Percentiles rank a stretch among this genome's conserved stretches.
Evolutionary conservation across 2,113 vertebrate genomes (phyloP).

Genomic region (Oplegnathus fasciatus): DNA sequence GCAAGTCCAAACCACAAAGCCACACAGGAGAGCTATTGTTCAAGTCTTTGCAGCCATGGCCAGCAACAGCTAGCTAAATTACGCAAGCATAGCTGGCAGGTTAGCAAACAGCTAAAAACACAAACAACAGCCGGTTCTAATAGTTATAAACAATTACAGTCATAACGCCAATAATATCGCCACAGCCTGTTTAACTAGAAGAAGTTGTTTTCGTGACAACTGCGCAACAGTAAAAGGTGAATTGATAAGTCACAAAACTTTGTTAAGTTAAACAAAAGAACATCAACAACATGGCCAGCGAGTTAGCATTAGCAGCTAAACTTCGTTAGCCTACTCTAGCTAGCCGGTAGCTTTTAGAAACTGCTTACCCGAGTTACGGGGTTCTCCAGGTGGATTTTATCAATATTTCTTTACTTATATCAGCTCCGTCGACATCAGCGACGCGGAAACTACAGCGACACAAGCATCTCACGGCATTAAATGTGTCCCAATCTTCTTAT

Average conservation of each 20-base stretch:
- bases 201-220: rapidly evolving
- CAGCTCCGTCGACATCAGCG: neutral
- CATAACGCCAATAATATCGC: rapidly evolving
- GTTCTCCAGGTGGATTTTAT: neutral
- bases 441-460: neutral
- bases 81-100: slow-evolving; percentile 46
- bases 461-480: neutral
- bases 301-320: slow-evolving; percentile 63
- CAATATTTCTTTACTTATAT: neutral
- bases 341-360: slow-evolving; percentile 55
- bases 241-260: neutral
- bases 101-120: slow-evolving; percentile 72
- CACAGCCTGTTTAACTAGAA: rapidly evolving
- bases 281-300: slow-evolving; percentile 64
- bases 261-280: slow-evolving; percentile 65
- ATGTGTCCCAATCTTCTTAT: neutral
- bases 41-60: neutral
- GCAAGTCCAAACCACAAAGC: slow-evolving; percentile 14
- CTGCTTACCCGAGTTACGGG: slow-evolving; percentile 66
- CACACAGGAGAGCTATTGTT: slow-evolving; percentile 55
- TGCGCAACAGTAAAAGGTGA: rapidly evolving
- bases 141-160: neutral
- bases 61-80: slow-evolving; percentile 35
- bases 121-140: slow-evolving; percentile 44
- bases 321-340: slow-evolving; percentile 53